phyloP scores from a whole-genome alignment of 1,140 invertebrate species.

The Parapsyche elsis region DNA sequence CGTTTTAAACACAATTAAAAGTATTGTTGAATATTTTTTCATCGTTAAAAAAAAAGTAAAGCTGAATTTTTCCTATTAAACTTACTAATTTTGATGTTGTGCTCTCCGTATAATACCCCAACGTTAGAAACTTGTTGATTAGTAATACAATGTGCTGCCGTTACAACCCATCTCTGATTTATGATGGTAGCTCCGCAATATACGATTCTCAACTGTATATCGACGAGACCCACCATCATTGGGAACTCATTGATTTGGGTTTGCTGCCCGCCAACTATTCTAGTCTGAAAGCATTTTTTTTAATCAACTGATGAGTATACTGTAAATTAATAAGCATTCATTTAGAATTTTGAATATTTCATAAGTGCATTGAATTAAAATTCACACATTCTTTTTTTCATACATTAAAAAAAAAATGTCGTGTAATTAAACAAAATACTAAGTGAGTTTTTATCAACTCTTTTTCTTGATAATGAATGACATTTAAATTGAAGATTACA shows the following conservation, averaged over 20 bases:
- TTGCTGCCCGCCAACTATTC: constrained; percentile 72
- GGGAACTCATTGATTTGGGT: constrained; percentile 74
- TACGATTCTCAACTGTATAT: constrained; percentile 58
- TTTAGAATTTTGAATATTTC: no score
- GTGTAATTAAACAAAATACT: no score
- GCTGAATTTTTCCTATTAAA: no score
- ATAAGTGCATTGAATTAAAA: no score
- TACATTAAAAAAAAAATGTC: no score
- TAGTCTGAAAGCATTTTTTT: constrained; percentile 62
- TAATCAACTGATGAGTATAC: no score
- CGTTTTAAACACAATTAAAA: constrained; percentile 50
- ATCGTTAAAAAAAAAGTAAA: no score
- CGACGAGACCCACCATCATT: constrained; percentile 72
- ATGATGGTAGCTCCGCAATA: constrained; percentile 78
- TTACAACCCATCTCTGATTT: constrained; percentile 70
- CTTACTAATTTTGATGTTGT: constrained; percentile 61
- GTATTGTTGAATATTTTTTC: constrained; percentile 38
- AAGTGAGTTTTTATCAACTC: no score
- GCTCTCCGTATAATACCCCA: constrained; percentile 70
- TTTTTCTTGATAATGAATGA: no score
- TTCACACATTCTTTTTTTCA: no score
- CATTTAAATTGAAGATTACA: no score
- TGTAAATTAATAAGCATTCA: no score
- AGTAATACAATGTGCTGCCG: constrained; percentile 76
- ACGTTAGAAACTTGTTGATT: constrained; percentile 52